Percentiles rank a stretch among this genome's conserved stretches.
phyloP scores from a whole-genome alignment of 2,797 vertebrate genomes.

The Anas flavirostris region DNA sequence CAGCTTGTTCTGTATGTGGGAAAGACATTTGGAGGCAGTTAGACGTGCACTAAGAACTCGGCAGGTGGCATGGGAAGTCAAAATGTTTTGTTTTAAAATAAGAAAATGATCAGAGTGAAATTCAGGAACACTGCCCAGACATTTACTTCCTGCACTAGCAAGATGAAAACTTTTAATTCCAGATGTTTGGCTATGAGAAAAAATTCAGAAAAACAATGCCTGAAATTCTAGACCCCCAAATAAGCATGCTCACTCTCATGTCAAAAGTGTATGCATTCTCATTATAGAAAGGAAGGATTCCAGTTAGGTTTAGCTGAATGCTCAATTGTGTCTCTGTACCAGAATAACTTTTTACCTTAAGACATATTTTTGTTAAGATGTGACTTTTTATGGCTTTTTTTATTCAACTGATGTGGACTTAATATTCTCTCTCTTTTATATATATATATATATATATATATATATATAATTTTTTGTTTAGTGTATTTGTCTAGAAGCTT shows the following conservation, averaged over 20 bases:
- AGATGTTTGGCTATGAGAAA: conserved; percentile 46
- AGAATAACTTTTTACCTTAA: not conserved
- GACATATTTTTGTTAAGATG: not conserved
- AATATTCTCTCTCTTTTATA: not conserved
- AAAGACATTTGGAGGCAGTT: conserved; percentile 23
- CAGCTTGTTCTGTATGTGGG: conserved; percentile 5
- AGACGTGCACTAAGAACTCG: conserved; percentile 29
- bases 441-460: not conserved
- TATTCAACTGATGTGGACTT: not conserved
- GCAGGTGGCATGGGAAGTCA: conserved; percentile 44
- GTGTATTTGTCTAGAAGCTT: not conserved
- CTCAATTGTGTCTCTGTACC: not conserved
- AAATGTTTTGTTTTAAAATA: conserved; percentile 58
- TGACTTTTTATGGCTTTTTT: not conserved
- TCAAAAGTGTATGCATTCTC: not conserved
- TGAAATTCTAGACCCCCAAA: conserved; percentile 14
- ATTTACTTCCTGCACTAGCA: conserved; percentile 57
- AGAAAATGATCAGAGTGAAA: conserved; percentile 60
- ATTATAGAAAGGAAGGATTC: not conserved
- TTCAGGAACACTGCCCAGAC: conserved; percentile 25
- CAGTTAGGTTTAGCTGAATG: not conserved
- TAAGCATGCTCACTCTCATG: not conserved
- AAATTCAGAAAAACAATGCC: not conserved
- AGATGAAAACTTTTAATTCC: conserved; percentile 51
- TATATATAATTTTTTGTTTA: not conserved